Evolutionary conservation across 2,888 invertebrate species (phyloP).

Genomic region (Anthoptus insignis): DNA sequence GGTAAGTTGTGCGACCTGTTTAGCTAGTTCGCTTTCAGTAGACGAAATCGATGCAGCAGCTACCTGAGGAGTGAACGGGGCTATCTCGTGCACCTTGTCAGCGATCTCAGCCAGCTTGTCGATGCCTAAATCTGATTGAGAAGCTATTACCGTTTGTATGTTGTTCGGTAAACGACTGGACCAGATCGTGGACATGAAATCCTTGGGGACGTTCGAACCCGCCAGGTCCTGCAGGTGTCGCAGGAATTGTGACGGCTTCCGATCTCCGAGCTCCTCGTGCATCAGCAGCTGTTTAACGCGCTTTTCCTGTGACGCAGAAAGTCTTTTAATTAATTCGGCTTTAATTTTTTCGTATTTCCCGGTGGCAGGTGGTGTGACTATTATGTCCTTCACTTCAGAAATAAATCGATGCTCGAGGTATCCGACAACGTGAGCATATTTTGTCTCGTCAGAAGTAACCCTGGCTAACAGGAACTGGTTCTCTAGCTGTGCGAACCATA

Average conservation of each 20-base stretch:
- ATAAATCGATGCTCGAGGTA: background rate
- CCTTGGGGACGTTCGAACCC: background rate
- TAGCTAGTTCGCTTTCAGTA: background rate
- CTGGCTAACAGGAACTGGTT: constrained; percentile 22
- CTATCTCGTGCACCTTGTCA: background rate
- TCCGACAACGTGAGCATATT: constrained; percentile 34
- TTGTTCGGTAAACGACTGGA: background rate
- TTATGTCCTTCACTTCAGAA: background rate
- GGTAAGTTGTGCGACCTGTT: constrained; percentile 6
- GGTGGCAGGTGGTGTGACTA: background rate
- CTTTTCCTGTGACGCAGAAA: constrained; percentile 11
- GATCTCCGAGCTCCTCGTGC: constrained; percentile 38
- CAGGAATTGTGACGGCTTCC: constrained; percentile 39
- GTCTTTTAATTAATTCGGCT: background rate
- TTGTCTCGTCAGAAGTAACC: constrained; percentile 29
- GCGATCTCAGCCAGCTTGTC: background rate
- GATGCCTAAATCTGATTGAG: background rate
- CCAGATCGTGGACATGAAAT: background rate
- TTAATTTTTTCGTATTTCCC: background rate
- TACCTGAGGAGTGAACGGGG: background rate
- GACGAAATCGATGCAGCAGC: background rate
- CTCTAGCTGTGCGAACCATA: background rate
- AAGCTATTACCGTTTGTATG: background rate
- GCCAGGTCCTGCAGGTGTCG: constrained; percentile 32
- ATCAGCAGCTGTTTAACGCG: constrained; percentile 30